Base-by-base conservation (phyloP, 2,797 vertebrate genomes). In the Acrossocheilus fasciatus region DNA sequence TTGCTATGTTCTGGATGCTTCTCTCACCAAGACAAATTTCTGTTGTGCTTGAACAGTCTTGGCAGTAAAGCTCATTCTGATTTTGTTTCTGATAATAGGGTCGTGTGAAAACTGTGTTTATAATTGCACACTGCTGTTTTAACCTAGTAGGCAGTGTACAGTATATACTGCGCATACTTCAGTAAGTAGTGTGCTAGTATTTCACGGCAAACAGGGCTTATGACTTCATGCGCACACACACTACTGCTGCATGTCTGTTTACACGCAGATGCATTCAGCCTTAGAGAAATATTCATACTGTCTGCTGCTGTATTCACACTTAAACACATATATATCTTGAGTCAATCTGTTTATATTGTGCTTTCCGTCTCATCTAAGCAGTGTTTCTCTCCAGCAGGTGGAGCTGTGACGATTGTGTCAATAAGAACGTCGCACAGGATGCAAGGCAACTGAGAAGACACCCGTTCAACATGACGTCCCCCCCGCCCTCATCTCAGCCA, bases 401-500 rank as follows among this genome's bases (percentile, higher is more conserved):
- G 87, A 9, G 81, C 81, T 81, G 82, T 87, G 80, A 79, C 74
- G 23, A 17, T 23, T 39, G 30, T 30, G 86, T 87, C 83, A 66
- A 73, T 70, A 47, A 54, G 73, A 14, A 86, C 68, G 39, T 54
- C 26, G n/a, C 78, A 75, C 87, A 88, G 54, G 47, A 87, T 89
- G 89, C 86, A 88, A 72, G n/a, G 74, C 26, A 64, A 88, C 72
- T 87, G 84, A 89, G 82, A 76, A 84, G n/a, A 52, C 84, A 80
- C 82, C 11, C 69, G 45, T 82, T 83, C 87, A 64, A 77, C 88
- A 92, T 90, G 91, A 89, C 84, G 89, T 91, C 91, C 90, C 87
- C 91, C 90, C 93, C 74, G 62, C 93, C 92, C 77, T 91, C 90
- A 92, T 91, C 86, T 86, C 92, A 91, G 84, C 93, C 93, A 90